These are phyloP conservation scores for Cynoglossus semilaevis DNA, from an alignment of 2,113 vertebrate genomes.

Conservation along the genomic window DNA sequence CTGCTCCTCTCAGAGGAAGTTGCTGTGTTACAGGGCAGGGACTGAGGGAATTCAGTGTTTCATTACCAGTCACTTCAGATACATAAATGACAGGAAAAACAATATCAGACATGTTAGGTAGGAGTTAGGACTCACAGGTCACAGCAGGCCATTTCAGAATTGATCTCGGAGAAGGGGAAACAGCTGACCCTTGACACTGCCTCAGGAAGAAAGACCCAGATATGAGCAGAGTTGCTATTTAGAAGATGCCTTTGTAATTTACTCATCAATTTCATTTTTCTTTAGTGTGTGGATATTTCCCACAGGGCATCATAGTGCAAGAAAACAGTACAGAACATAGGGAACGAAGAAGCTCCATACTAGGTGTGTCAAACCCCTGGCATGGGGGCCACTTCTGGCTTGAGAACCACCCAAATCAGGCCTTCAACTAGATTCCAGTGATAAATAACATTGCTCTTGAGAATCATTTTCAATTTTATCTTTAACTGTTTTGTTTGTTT, in stretches of 20 bases:
- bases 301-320: not conserved
- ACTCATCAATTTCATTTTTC: conserved; percentile 7
- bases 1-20: conserved; percentile 2
- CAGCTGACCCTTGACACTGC: not conserved
- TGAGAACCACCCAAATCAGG: too few relatives aligned
- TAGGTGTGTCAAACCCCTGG: not conserved
- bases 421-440: too few relatives aligned
- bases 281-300: conserved; percentile 1
- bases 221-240: conserved; percentile 10
- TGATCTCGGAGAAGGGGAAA: not conserved
- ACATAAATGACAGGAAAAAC: conserved; percentile 11
- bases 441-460: too few relatives aligned
- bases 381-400: too few relatives aligned
- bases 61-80: conserved; percentile 17
- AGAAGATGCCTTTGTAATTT: conserved; percentile 9
- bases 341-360: not conserved
- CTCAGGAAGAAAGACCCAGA: not conserved
- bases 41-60: conserved; percentile 20
- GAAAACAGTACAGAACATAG: not conserved
- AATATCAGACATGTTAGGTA: not conserved
- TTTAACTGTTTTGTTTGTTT: too few relatives aligned
- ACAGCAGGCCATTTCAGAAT: not conserved
- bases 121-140: not conserved
- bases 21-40: not conserved
- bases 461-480: too few relatives aligned